Conservation (phyloP, 2,888 invertebrate genomes). For the Agrenia bidenticulata region DNA sequence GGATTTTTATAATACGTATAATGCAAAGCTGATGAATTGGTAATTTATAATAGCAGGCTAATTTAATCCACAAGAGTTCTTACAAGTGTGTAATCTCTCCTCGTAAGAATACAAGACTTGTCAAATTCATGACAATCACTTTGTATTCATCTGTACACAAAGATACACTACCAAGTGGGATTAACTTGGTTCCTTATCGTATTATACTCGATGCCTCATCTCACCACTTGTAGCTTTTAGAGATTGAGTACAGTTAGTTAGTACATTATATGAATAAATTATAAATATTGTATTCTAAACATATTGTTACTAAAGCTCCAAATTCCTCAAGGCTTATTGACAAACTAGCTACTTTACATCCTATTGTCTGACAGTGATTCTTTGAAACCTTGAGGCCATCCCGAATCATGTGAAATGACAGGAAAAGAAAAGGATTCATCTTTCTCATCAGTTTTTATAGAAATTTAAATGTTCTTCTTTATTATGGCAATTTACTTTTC, state of each 20-base stretch:
- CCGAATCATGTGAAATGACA: background rate
- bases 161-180: background rate
- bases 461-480: background rate
- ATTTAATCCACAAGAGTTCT: conserved; percentile 30
- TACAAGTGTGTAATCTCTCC: conserved; percentile 28
- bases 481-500: conserved; percentile 1
- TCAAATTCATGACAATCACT: conserved; percentile 43
- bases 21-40: conserved; percentile 46
- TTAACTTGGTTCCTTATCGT: no score
- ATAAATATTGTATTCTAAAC: background rate
- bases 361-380: conserved; percentile 6
- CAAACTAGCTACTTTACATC: conserved; percentile 17
- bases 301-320: background rate
- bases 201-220: no score
- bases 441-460: background rate
- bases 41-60: conserved; percentile 45
- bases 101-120: conserved; percentile 32
- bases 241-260: no score
- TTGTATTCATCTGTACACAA: conserved; percentile 21
- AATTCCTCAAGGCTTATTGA: conserved; percentile 17
- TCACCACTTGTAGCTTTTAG: no score
- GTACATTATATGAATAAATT: background rate
- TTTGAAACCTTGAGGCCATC: background rate
- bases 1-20: conserved; percentile 17
- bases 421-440: conserved; percentile 1